Conservation (phyloP, 2,888 invertebrate species). For the Leptarthrus brevirostris region DNA sequence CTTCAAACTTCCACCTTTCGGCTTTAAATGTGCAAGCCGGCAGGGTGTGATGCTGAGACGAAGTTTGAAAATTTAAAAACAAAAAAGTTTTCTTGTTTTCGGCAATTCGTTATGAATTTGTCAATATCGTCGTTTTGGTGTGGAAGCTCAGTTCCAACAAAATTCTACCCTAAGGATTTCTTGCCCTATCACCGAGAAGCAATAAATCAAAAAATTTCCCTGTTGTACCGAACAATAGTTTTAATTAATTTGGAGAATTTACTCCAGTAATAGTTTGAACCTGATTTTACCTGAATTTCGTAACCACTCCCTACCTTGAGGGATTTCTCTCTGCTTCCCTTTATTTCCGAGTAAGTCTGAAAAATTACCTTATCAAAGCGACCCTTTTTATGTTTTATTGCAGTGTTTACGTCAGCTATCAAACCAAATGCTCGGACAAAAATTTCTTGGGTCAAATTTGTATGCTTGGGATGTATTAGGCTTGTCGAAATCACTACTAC, state of each 20-base stretch:
- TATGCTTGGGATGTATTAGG: not conserved
- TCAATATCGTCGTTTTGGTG: constrained; percentile 36
- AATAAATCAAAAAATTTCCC: constrained; percentile 10
- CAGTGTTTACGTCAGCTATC: constrained; percentile 21
- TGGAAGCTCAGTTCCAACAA: not conserved
- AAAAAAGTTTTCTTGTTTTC: constrained; percentile 35
- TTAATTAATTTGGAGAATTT: constrained; percentile 12
- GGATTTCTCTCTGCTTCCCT: not conserved
- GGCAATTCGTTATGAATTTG: constrained; percentile 51
- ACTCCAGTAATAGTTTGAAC: not conserved
- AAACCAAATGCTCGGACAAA: not conserved
- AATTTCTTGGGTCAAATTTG: constrained; percentile 21
- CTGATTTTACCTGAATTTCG: not conserved
- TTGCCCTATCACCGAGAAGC: not conserved
- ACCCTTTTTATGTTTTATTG: constrained; percentile 31
- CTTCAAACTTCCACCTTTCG: constrained; percentile 37
- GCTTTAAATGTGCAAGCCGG: not conserved
- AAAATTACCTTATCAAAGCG: not conserved
- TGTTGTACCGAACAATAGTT: not conserved
- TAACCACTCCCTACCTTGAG: not conserved
- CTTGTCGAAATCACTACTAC: constrained; percentile 29
- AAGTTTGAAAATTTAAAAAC: constrained; percentile 41
- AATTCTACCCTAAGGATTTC: not conserved
- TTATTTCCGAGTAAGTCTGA: not conserved
- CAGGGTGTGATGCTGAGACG: not conserved